Evolutionary conservation across 2,113 vertebrate genomes (phyloP), one percentile per base, ranked within the genome.

Genomic region (Pollachius pollachius): DNA sequence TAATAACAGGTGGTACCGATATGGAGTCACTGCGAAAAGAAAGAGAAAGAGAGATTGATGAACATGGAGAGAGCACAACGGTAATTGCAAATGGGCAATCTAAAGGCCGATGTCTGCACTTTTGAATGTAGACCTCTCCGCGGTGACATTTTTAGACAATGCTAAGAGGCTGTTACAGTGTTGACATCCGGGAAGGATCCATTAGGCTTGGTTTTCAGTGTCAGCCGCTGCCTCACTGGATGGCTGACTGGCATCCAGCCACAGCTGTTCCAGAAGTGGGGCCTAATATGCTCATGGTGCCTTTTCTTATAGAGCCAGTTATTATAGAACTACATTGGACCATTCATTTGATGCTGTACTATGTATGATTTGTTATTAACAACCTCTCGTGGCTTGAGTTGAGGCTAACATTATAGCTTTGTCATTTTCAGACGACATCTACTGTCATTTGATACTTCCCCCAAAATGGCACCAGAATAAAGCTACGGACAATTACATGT

Each of bases 41-140:
- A 54, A 56, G 17, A 54, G 65, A 58, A 25, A 15, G 34, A 21
- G 5, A 73, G 72, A 58, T 16, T 17, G 54, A n/a, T 3, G 54
- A 57, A 57, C 5, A 57, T 16, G n/a, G 54, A 57, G 15, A 65
- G 81, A 71, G 79, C 59, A 79, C 75, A 23, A 19, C 3, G 2
- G 5, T 19, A 71, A 73, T 61, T 71, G 62, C 69, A 77, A 72
- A 77, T 72, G 64, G 65, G 64, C 73, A 9, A 48, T 75, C 66
- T 72, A 77, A 83, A 77, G 83, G 85, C 80, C 73, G 83, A 87
- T 88, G 85, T 85, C 77, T 81, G 77, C 67, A 79, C 68, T 79
- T 57, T 74, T 87, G 81, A 87, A 81, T 81, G 77, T 56, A 75
- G 65, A 84, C 76, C 71, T 76, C 23, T 80, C 66, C 54, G 9